A percentile compares a stretch with the other conserved stretches of the same genome.
These are phyloP conservation scores for Toxotes jaculatrix DNA, from an alignment of 2,113 vertebrate genomes.

Conservation along the genomic window DNA sequence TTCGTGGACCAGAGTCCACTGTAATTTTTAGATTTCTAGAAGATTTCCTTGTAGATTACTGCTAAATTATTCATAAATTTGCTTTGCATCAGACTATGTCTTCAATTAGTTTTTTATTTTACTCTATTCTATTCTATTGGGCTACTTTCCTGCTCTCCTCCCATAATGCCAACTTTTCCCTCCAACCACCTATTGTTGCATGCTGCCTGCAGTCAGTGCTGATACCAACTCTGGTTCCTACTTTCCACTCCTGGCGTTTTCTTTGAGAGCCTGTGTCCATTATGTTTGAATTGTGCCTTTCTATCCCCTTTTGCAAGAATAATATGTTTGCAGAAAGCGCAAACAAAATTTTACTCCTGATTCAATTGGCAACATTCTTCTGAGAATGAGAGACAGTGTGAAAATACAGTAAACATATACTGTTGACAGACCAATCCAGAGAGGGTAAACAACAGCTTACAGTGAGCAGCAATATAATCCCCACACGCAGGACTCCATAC, in stretches of 20 bases:
- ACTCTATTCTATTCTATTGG: constrained; percentile 11
- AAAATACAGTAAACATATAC: constrained; percentile 36
- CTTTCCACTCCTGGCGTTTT: constrained; percentile 9
- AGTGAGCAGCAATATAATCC: constrained; percentile 32
- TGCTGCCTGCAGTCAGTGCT: constrained; percentile 20
- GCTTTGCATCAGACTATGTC: constrained; percentile 7
- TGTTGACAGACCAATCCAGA: constrained; percentile 34
- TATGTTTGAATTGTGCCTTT: constrained; percentile 23
- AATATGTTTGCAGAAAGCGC: constrained; percentile 20
- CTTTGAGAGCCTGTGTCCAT: not conserved
- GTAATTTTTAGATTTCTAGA: constrained; percentile 42
- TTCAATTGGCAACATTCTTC: constrained; percentile 32
- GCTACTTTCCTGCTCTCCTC: not conserved
- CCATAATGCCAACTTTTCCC: constrained; percentile 21
- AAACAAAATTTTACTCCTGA: constrained; percentile 36
- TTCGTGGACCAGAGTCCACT: constrained; percentile 41
- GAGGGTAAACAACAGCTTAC: constrained; percentile 42
- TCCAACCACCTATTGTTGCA: constrained; percentile 29
- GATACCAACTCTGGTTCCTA: constrained; percentile 16
- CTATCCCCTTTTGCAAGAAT: constrained; percentile 16
- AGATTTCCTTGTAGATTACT: not conserved
- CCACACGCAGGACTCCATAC: constrained; percentile 27
- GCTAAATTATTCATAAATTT: constrained; percentile 39
- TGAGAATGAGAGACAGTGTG: constrained; percentile 40
- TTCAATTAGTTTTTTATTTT: constrained; percentile 12